Base-by-base conservation (phyloP, 2,888 invertebrate species). In the Noctua janthina region DNA sequence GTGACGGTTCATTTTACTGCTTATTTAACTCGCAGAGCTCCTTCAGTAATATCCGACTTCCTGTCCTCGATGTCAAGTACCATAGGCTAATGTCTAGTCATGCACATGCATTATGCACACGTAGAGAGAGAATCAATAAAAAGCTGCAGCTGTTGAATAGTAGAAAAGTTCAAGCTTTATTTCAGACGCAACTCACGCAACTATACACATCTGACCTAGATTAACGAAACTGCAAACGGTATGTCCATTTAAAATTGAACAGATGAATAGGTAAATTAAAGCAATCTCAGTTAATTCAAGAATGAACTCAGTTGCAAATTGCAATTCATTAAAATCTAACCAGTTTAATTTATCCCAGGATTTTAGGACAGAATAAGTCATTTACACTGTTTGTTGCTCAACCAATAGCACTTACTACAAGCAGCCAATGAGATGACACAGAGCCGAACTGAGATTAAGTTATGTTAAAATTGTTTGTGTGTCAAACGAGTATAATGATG, bases 51-150 rank as follows among this genome's bases (percentile, higher is more conserved):
- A 89, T 88, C 84, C 76, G 87, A 93, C 93, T 94, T 95, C 94
- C 95, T 95, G 93, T 88, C 91, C 90, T 90, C 90, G 89, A 91
- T 90, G 91, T 93, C 92, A 92, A 94, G 93, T 91, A 90, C 82
- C 87, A 88, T 85, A 87, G 87, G 83, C 90, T 81, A 84, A 88
- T 91, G 91, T 89, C 88, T 88, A 91, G 91, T 91, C 90, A 90
- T 90, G 89, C 89, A 86, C 83, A 90, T 92, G 90, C 91, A 91
- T 92, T 90, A 92, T 91, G 89, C 89, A 92, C 88, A 88, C 83
- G 67, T 70, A 80, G 78, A 86, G 69, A 86, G 79, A 86, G 79
- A 82, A 77, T 87, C 77, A 85, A 83, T 82, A 76, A 88, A 87
- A 78, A 81, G 85, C 79, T 85, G 85, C 90, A 91, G 89, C 91